Evolutionary conservation across 2,888 invertebrate genomes (phyloP), one percentile per base, ranked within the genome.

Genomic region (Ophion slaviceki): DNA sequence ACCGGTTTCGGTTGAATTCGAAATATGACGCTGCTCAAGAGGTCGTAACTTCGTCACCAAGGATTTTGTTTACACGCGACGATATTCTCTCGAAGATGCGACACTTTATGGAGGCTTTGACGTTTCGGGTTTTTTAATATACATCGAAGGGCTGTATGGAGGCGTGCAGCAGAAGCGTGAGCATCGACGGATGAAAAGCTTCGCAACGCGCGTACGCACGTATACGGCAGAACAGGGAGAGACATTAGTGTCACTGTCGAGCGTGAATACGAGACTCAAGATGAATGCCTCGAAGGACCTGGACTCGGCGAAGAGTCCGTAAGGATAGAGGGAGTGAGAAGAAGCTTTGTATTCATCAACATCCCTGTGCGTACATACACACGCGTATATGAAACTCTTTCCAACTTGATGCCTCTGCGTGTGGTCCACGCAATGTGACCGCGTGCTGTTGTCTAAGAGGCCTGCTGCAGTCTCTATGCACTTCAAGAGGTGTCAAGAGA

Each of bases 191-290:
- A 67, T 8, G 62, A 36, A 67, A 68, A 74, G 47, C 67, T 72
- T 72, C 4, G 45, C 57, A 71, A 68, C 57, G 57, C 36, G 36
- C 40, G 40, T 32, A 61, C 45, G 40, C 14, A 57, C 17, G 14
- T 53, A 14, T 53, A 45, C 61, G 70, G 79, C 71, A 61, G 80
- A 84, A 80, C 45, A 17, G 11, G 17, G 17, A 87, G 86, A 70
- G 83, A 91, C 91, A 91, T 92, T 91, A 92, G 91, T 91, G 92
- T 91, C 91, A 90, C 89, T 87, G 88, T 57, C 17, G 80, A 62
- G 47, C 76, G 83, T 91, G 92, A 92, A 92, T 91, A 90, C 89
- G 89, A 91, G 89, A 85, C 89, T 89, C 87, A 92, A 91, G 92
- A 93, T 92, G 90, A 91, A 93, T 92, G 92, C 91, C 89, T 90